Evolutionary conservation across 2,113 vertebrate species (phyloP).

Genomic region (Antechinus stuartii): DNA sequence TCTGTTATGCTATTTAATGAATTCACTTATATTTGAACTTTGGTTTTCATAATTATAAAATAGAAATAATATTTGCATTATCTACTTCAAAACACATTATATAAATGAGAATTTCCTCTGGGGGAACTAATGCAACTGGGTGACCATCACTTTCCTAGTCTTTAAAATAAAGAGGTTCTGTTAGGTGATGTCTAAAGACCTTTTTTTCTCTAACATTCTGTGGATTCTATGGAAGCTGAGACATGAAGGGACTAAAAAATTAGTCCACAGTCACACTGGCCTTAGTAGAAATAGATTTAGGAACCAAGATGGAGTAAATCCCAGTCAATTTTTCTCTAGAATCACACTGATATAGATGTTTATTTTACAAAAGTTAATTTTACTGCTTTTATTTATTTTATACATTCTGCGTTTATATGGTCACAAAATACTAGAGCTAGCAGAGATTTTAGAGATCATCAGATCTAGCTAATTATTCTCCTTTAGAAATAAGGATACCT

Average conservation of each 20-base stretch:
- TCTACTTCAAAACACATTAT: not conserved
- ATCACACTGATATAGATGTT: not conserved
- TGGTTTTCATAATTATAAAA: not conserved
- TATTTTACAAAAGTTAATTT: slow-evolving; percentile 15
- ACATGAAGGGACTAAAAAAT: not conserved
- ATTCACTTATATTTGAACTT: not conserved
- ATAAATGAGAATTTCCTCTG: not conserved
- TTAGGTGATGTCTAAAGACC: not conserved
- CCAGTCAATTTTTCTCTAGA: not conserved
- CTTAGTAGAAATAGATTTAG: not conserved
- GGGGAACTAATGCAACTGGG: not conserved
- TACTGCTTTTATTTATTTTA: not conserved
- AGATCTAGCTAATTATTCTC: not conserved
- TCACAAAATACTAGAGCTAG: not conserved
- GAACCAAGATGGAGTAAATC: not conserved
- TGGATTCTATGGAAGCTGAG: not conserved
- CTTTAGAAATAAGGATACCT: not conserved
- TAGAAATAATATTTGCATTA: not conserved
- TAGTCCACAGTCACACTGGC: not conserved
- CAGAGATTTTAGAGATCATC: not conserved
- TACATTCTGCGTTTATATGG: not conserved
- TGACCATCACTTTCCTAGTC: not conserved
- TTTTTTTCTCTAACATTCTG: not conserved
- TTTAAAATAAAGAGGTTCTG: not conserved
- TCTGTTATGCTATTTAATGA: not conserved